Conservation (phyloP, 2,797 vertebrate genomes). For the Carduelis carduelis region DNA sequence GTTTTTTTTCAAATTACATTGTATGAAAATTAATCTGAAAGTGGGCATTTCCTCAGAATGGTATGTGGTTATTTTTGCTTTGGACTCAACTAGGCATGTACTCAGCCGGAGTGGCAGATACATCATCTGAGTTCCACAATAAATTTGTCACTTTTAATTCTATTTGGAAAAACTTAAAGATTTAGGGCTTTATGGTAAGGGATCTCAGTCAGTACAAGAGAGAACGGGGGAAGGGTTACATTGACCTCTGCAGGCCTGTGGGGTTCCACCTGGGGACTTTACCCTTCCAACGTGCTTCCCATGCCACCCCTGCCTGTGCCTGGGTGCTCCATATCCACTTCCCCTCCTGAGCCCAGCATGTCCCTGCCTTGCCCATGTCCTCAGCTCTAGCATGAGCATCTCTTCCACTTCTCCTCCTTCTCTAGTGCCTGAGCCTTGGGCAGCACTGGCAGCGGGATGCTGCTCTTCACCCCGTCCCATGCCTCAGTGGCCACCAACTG, state of each 20-base stretch:
- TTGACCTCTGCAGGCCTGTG: neutral
- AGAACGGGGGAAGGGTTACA: neutral
- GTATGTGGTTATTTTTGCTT: neutral
- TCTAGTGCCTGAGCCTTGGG: neutral
- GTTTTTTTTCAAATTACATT: neutral
- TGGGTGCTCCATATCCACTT: neutral
- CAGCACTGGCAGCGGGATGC: neutral
- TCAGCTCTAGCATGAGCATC: conserved; percentile 21
- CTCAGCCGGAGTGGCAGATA: neutral
- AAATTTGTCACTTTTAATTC: neutral
- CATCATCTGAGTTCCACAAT: neutral
- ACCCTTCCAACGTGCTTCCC: rapidly evolving
- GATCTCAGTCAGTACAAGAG: neutral
- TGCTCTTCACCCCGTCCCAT: conserved; percentile 83
- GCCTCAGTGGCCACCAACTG: conserved; percentile 73
- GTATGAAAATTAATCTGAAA: neutral
- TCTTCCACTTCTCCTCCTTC: neutral
- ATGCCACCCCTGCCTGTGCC: neutral
- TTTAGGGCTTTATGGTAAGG: neutral
- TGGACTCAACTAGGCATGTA: neutral
- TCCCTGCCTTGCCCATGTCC: neutral
- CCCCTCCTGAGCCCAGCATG: neutral
- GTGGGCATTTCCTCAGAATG: neutral
- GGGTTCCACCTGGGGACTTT: neutral
- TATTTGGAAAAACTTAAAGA: neutral